Conservation (phyloP, 2,888 invertebrate species). For the Caenorhabditis sp. region DNA sequence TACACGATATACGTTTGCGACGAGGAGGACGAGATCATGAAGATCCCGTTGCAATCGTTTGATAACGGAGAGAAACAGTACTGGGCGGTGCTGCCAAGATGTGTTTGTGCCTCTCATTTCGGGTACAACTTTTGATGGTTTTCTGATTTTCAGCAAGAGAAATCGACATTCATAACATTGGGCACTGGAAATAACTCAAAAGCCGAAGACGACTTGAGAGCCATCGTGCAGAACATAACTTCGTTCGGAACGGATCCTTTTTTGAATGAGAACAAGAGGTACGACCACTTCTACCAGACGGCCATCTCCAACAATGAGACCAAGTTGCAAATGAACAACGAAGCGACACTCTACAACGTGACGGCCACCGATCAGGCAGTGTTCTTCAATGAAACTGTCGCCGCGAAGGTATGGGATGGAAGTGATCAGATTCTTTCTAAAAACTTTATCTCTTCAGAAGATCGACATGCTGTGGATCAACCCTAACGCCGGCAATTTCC, state of each 20-base stretch:
- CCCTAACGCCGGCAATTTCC: conserved; percentile 30
- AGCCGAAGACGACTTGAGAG: conserved; percentile 13
- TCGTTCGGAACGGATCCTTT: conserved; percentile 34
- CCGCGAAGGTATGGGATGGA: background rate
- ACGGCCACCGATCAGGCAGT: background rate
- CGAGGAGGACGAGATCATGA: conserved; percentile 23
- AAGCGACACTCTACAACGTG: conserved; percentile 3
- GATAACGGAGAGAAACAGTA: conserved; percentile 34
- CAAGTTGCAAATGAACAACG: conserved; percentile 7
- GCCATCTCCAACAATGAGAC: conserved; percentile 14
- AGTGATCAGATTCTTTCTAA: too few species aligned
- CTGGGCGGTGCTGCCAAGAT: conserved; percentile 38
- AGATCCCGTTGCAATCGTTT: conserved; percentile 31
- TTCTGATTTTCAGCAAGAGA: conserved; percentile 30
- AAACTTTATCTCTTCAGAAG: conserved; percentile 21
- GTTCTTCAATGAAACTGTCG: conserved; percentile 35
- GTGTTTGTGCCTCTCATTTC: conserved; percentile 15
- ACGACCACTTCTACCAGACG: conserved; percentile 16
- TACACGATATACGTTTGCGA: conserved; percentile 51
- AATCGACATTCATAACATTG: conserved; percentile 15
- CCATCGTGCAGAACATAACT: background rate
- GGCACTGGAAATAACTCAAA: conserved; percentile 22
- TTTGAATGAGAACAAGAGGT: conserved; percentile 2
- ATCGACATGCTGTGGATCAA: conserved; percentile 48
- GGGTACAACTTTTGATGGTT: background rate